Evolutionary conservation across 2,113 vertebrate species (phyloP).

Genomic region (Rhinichthys klamathensis): DNA sequence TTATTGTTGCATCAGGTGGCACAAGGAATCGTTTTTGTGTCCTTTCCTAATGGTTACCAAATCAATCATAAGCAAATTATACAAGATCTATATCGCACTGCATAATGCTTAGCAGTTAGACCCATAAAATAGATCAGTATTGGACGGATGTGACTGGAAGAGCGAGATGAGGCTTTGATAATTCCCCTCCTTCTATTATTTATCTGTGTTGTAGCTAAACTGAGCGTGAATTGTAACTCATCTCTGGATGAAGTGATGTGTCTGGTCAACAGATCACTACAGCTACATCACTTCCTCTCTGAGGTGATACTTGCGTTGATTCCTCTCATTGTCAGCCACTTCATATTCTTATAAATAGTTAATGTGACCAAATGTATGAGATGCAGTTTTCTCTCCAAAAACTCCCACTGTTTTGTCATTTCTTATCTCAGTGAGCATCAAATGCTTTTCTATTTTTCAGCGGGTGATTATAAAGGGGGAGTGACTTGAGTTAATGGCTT

Average conservation of each 20-base stretch:
- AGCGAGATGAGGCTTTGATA: background rate
- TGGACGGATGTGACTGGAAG: background rate
- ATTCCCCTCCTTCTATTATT: background rate
- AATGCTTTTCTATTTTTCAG: conserved; percentile 20
- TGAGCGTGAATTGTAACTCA: conserved; percentile 11
- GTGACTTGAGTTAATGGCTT: conserved; percentile 37
- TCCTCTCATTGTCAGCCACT: background rate
- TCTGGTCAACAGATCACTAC: background rate
- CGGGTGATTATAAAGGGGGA: conserved; percentile 28
- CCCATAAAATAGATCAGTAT: conserved; percentile 27
- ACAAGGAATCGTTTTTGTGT: conserved; percentile 24
- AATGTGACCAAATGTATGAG: conserved; percentile 12
- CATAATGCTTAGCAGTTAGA: conserved; percentile 24
- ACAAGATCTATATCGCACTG: conserved; percentile 30
- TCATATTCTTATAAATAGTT: conserved; percentile 24
- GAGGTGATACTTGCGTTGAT: background rate
- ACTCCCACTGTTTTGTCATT: conserved; percentile 34
- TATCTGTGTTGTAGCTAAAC: conserved; percentile 6
- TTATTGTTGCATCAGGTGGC: conserved; percentile 16
- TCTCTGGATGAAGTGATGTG: background rate
- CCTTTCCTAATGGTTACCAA: conserved; percentile 29
- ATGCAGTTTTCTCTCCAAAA: background rate
- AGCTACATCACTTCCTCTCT: background rate
- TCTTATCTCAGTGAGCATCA: conserved; percentile 38
- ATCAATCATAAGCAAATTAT: conserved; percentile 51